Evolutionary conservation across 2,888 invertebrate species (phyloP), one percentile per base, ranked within the genome.

Genomic region (Nemapogon koenigi): DNA sequence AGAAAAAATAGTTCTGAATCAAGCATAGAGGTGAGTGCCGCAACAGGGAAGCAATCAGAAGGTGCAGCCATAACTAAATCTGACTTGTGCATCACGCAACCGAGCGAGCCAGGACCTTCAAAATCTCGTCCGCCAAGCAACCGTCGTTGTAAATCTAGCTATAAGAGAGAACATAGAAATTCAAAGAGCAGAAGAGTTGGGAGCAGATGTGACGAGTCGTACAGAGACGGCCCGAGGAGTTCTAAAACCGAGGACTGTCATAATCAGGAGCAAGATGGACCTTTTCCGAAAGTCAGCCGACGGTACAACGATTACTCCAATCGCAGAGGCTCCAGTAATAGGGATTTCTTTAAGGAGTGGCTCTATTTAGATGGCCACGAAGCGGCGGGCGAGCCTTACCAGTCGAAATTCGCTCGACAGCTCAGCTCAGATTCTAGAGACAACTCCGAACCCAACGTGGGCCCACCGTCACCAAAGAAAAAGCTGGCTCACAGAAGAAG

Each of bases 1-100:
- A 84, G 94, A 41, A 94, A 93, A 62, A 92, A 93, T 62, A 93
- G 92, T 55, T 92, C 92, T 0, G 92, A 91, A 64, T 92, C 92
- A 45, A 90, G 90, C 49, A 89, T 90, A 57, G 89, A 90, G 45
- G 84, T 86, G 46, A 72, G 79, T 40, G 78, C 82, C 16, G 70
- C 78, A 30, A 78, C 82, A 16, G 49, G 68, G 2, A 81, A 81
- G 46, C 67, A 68, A 31, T 48, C 62, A 2, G 71, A 70, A 32
- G 50, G 58, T 3, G 59, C 60, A 2, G 63, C 70, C 22, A 58
- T 56, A 8, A 72, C 67, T 13, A 72, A 67, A 50, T 67, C 63
- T 15, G 76, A 71, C 56, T 62, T 65, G 42, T 80, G 68, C 50
- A 69, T 67, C 8, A 59, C 56, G 1, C 61, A 68, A 43, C 26